phyloP scores from a whole-genome alignment of 2,113 vertebrate genomes.

The Trichomycterus rosablanca region DNA sequence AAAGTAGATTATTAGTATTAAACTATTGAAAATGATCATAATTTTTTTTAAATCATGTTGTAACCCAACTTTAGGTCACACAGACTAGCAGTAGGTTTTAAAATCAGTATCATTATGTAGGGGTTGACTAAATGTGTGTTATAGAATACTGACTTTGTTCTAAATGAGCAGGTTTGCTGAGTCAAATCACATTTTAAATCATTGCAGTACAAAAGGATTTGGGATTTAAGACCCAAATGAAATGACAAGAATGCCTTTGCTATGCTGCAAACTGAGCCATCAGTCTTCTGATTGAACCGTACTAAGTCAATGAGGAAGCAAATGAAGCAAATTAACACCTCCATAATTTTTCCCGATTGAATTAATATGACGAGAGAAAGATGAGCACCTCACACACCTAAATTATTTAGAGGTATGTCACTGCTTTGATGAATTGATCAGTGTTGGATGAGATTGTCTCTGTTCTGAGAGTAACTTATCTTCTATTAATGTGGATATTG shows the following conservation, averaged over 20 bases:
- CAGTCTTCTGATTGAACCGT: conserved; percentile 41
- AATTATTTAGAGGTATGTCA: conserved; percentile 31
- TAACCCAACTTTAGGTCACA: too few species aligned
- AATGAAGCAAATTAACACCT: conserved; percentile 35
- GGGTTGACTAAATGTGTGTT: too few species aligned
- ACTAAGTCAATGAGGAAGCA: conserved; percentile 35
- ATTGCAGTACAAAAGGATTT: neutral
- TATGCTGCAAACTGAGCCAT: conserved; percentile 46
- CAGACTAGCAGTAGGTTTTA: too few species aligned
- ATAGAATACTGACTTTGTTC: neutral
- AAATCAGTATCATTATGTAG: conserved; percentile 5
- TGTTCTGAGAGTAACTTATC: neutral
- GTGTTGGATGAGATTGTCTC: neutral
- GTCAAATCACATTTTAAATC: conserved; percentile 14
- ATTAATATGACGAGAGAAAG: conserved; percentile 39
- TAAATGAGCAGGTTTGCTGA: neutral
- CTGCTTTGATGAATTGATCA: conserved; percentile 40
- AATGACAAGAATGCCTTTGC: conserved; percentile 28
- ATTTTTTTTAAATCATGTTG: too few species aligned
- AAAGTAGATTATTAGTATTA: neutral
- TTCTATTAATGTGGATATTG: too few species aligned
- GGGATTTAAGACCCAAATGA: conserved; percentile 31
- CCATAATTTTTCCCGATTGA: conserved; percentile 34
- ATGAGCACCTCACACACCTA: conserved; percentile 26
- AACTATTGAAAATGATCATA: too few species aligned